phyloP scores from a whole-genome alignment of 2,113 vertebrate species.

The Leucoraja erinaceus region DNA sequence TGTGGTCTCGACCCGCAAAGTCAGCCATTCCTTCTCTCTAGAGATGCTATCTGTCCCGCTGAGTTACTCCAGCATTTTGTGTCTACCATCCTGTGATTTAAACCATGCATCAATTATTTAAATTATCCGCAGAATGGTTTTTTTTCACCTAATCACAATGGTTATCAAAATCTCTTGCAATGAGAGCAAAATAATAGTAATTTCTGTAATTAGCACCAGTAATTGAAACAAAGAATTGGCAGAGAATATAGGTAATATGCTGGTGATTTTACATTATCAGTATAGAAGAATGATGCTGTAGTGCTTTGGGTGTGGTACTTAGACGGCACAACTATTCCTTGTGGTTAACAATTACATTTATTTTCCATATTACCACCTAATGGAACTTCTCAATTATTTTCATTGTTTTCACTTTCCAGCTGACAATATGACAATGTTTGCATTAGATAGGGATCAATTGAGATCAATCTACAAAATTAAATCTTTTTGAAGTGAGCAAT shows the following conservation, averaged over 20 bases:
- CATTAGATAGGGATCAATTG: no score
- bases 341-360: neutral
- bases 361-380: neutral
- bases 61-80: neutral
- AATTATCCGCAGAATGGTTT: neutral
- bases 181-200: neutral
- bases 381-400: neutral
- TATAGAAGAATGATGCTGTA: neutral
- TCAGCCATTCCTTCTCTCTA: no score
- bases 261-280: neutral
- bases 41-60: no score
- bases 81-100: neutral
- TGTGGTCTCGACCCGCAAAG: no score
- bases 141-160: neutral
- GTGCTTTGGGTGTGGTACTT: neutral
- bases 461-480: neutral
- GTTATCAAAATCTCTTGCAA: neutral
- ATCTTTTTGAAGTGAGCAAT: neutral
- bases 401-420: neutral
- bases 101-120: neutral
- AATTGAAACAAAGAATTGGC: neutral
- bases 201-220: neutral
- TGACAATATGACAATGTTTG: neutral
- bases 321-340: neutral
- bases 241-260: neutral